Evolutionary conservation across 2,797 vertebrate genomes (phyloP).

Genomic region (Austrolebias charrua): DNA sequence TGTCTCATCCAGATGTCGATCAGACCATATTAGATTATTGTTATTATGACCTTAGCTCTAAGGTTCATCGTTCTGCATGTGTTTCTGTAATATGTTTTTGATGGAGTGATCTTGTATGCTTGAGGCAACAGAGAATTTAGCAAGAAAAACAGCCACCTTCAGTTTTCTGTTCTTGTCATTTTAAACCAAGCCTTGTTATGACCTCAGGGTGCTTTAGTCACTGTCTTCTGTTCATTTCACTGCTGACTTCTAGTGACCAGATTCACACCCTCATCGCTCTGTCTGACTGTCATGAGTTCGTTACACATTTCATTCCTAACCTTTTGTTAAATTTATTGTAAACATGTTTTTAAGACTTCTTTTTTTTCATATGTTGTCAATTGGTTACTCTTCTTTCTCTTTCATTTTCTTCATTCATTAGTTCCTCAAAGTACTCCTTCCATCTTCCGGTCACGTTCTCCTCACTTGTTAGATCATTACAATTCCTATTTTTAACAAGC

Average conservation of each 20-base stretch:
- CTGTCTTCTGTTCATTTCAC: conserved; percentile 47
- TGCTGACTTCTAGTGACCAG: neutral
- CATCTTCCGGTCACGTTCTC: no score
- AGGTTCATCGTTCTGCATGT: neutral
- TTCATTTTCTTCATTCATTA: no score
- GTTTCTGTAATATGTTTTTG: neutral
- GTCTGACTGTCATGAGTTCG: neutral
- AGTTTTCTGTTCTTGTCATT: conserved; percentile 21
- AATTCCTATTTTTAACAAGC: no score
- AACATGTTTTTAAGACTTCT: no score
- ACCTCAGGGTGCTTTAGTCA: conserved; percentile 43
- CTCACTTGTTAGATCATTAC: no score
- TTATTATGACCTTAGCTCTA: neutral
- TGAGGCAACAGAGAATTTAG: neutral
- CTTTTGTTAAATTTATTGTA: no score
- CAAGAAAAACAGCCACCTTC: conserved; percentile 9
- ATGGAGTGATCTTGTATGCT: conserved; percentile 5
- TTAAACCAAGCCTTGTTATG: conserved; percentile 40
- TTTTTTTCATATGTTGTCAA: no score
- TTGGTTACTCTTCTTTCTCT: no score
- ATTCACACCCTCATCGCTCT: conserved; percentile 15
- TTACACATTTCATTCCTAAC: no score
- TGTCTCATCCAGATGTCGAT: conserved; percentile 1
- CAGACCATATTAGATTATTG: conserved; percentile 10
- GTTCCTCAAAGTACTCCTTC: no score